Base-by-base conservation (phyloP, 2,797 vertebrate genomes). In the Lycodopsis pacificus region DNA sequence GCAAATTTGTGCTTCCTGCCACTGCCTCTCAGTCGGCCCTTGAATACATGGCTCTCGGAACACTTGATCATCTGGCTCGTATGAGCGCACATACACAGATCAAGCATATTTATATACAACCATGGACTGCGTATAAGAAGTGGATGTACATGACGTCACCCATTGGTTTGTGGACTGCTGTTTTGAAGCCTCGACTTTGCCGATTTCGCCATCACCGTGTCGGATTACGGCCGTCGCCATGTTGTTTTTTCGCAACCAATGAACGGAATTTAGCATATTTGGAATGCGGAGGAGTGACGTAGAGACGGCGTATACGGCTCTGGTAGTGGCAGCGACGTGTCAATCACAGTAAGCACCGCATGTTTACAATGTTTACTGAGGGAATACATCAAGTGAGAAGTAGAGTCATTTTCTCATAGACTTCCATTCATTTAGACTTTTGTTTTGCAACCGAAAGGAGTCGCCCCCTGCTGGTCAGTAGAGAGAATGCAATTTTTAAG, bases 1-100 rank as follows among this genome's bases (percentile, higher is more conserved):
- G 81, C 64, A 90, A 81, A 92, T 88, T 80, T 82, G 88, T 89
- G 73, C 71, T 27, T 84, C 73, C 76, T 81, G 79, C 85, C 73
- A 42, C 67, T 73, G 85, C 76, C 77, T 88, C 83, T 88, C 76
- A 69, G 59, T 79, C 72, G 79, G 78, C 77, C 80, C 74, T 83
- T 83, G 81, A 64, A 38, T 27, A 40, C 82, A 25, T 69, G n/a
- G 59, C 80, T 73, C 70, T 66, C 44, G 38, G 67, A 83, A 64
- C 71, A 71, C 64, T 76, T 82, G 14, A 81, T 77, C 70, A 32
- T 58, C 58, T 53, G 62, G 71, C 54, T 54, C 58, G 62, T 74
- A 36, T 79, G 61, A 69, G 25, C 1, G 15, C 66, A 48, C 30
- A 74, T 8, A 27, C 40, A 75, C 53, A 72, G 57, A 75, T 65